Evolutionary conservation across 2,797 vertebrate genomes (phyloP).

Genomic region (Danio tinwini): DNA sequence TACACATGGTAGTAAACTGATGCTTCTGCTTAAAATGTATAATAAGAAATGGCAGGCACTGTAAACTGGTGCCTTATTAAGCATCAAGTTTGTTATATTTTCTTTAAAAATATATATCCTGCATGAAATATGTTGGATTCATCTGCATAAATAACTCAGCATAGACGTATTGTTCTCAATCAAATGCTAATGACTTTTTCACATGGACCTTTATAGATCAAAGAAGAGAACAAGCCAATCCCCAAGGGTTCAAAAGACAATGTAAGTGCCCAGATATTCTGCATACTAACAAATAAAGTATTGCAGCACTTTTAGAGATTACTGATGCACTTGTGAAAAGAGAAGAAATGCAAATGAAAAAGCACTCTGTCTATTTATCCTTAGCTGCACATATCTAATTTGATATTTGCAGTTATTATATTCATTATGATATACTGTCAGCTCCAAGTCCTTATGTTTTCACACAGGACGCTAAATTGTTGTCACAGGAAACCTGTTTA

Average conservation of each 20-base stretch:
- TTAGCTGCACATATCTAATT: neutral
- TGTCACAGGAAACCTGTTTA: constrained; percentile 41
- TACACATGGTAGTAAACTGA: constrained; percentile 33
- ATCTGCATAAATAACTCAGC: neutral
- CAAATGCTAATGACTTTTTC: constrained; percentile 58
- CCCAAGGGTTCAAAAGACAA: constrained; percentile 82
- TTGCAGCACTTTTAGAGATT: neutral
- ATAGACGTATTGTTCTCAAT: neutral
- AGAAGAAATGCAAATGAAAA: neutral
- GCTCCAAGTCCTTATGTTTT: neutral
- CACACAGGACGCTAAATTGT: constrained; percentile 26
- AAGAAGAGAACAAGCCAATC: constrained; percentile 90
- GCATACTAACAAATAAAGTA: constrained; percentile 1
- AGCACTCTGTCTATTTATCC: constrained; percentile 11
- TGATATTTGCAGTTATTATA: neutral
- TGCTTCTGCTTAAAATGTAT: constrained; percentile 50
- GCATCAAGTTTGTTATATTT: neutral
- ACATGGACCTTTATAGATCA: constrained; percentile 85
- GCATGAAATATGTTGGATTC: constrained; percentile 36
- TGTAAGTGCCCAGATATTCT: constrained; percentile 82
- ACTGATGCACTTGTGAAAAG: neutral
- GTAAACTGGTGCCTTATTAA: constrained; percentile 30
- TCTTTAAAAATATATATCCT: neutral
- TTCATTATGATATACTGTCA: neutral
- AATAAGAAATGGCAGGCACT: constrained; percentile 34